Evolutionary conservation across 2,888 invertebrate species (phyloP), one percentile per base, ranked within the genome.

Genomic region (Clepsis dumicolana): DNA sequence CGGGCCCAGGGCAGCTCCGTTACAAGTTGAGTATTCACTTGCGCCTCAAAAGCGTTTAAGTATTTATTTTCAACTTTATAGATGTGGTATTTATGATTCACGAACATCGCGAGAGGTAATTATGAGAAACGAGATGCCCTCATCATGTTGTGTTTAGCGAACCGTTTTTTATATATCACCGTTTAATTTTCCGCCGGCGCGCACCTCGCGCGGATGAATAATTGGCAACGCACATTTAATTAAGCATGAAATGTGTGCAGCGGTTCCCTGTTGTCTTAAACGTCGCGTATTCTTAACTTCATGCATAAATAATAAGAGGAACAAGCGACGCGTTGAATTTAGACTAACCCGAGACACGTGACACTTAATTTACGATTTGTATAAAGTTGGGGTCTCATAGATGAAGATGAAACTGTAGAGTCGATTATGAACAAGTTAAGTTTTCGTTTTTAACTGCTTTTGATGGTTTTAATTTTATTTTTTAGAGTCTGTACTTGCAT

Each of bases 181-280:
- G 44, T 29, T 48, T 44, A 54, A 66, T 61, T 56, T 50, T 16
- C n/a, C 48, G 5, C 54, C 16, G 4, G 44, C 60, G 18, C 56
- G 50, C 18, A 35, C 4, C 35, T 44, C 27, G 25, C 59, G 64
- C 38, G 29, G 32, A 64, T 64, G 64, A 64, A 56, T 68, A 64
- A 68, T 68, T 35, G 32, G 52, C 44, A 32, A 64, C 64, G 59
- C 63, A 64, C 64, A 53, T 68, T 64, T 64, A 68, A 68, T 68
- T 68, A 64, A 64, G 44, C 53, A 35, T 68, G 59, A 64, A 68
- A 64, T 64, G 59, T 64, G 67, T 67, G 68, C 63, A 68, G 59
- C 53, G 68, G 68, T 44, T 64, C 48, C 29, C 41, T 64, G 57
- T 66, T 61, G 66, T 68, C 59, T 66, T 62, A 35, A 35, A 44